These are phyloP conservation scores for Cheilosia variabilis DNA, from an alignment of 2,888 invertebrate genomes.

Conservation along the genomic window DNA sequence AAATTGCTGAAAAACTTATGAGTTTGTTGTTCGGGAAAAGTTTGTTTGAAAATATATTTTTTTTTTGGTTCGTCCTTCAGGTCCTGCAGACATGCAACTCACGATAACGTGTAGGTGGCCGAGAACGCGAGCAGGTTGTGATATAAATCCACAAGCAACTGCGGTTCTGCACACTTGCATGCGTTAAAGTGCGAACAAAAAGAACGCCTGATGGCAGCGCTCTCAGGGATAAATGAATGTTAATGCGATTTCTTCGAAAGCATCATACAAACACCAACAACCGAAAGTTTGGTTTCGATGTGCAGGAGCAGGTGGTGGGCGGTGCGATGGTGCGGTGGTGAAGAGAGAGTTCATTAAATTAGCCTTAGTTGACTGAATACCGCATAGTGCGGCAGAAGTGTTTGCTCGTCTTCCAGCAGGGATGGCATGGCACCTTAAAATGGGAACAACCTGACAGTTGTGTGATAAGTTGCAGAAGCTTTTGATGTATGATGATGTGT, in stretches of 20 bases:
- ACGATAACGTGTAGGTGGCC: background rate
- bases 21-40: slow-evolving; percentile 63
- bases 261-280: slow-evolving; percentile 42
- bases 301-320: background rate
- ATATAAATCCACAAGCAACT: slow-evolving; percentile 61
- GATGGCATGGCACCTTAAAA: slow-evolving; percentile 12
- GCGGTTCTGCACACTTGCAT: slow-evolving; percentile 55
- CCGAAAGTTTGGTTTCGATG: slow-evolving; percentile 22
- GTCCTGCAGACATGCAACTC: slow-evolving; percentile 67
- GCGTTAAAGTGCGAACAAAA: slow-evolving; percentile 32
- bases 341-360: slow-evolving; percentile 70
- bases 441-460: slow-evolving; percentile 61
- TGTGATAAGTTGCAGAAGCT: slow-evolving; percentile 64
- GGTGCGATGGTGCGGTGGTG: too few species aligned
- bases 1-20: slow-evolving; percentile 67
- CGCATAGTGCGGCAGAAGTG: slow-evolving; percentile 13
- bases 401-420: background rate
- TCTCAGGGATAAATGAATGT: slow-evolving; percentile 60
- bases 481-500: slow-evolving; percentile 69
- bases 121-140: slow-evolving; percentile 40
- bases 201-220: slow-evolving; percentile 7
- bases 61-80: slow-evolving; percentile 24
- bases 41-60: slow-evolving; percentile 50
- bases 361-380: slow-evolving; percentile 66
- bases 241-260: slow-evolving; percentile 64